Evolutionary conservation across 2,888 invertebrate genomes (phyloP).

Genomic region (Tupiocoris notatus): DNA sequence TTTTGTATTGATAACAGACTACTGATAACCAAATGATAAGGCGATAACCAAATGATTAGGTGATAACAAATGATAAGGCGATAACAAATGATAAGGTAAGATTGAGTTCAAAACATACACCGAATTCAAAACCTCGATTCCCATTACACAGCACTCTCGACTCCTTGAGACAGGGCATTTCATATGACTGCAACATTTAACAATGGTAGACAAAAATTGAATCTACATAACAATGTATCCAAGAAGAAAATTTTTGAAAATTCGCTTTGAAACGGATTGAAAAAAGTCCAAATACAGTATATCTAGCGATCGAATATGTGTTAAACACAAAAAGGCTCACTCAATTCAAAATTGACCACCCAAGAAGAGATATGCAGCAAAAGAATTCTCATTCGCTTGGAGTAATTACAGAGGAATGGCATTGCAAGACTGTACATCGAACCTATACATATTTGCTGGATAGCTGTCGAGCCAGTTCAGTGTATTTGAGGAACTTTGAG

Average conservation of each 20-base stretch:
- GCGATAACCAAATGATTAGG: too few species aligned
- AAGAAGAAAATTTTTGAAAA: not conserved
- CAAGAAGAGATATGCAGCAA: conserved; percentile 47
- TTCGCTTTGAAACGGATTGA: too few species aligned
- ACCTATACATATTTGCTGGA: conserved; percentile 91
- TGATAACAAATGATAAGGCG: too few species aligned
- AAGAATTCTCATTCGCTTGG: conserved; percentile 34
- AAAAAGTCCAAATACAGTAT: too few species aligned
- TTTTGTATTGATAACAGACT: too few species aligned
- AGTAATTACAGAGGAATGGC: conserved; percentile 49
- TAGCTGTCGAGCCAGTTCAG: conserved; percentile 96
- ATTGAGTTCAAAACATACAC: too few species aligned
- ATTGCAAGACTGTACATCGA: conserved; percentile 48
- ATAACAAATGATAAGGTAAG: too few species aligned
- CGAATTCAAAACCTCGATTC: too few species aligned
- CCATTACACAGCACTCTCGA: not conserved
- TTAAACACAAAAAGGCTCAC: too few species aligned
- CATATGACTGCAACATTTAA: not conserved
- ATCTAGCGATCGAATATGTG: too few species aligned
- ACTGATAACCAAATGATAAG: too few species aligned
- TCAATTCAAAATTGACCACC: not conserved
- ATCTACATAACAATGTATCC: not conserved
- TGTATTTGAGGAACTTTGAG: conserved; percentile 97
- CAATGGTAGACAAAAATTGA: not conserved
- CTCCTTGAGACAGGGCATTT: not conserved